Evolutionary conservation across 2,797 vertebrate genomes (phyloP).

Genomic region (Menidia menidia): DNA sequence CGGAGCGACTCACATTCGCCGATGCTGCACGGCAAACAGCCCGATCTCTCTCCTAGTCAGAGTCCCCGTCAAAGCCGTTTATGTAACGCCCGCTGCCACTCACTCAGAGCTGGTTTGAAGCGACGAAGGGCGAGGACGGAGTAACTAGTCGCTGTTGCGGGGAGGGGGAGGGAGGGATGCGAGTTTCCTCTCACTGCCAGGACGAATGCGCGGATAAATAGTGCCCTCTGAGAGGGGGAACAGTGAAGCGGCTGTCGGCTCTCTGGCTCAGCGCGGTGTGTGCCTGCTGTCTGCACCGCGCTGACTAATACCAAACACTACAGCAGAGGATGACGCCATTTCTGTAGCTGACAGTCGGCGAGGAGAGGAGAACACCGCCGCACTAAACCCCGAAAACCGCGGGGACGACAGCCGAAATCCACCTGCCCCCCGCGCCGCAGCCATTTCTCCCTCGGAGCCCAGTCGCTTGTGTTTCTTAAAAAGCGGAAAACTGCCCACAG

Average conservation of each 20-base stretch:
- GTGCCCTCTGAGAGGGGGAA: constrained; percentile 15
- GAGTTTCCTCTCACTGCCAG: constrained; percentile 9
- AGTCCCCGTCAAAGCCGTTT: constrained; percentile 62
- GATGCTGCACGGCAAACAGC: constrained; percentile 63
- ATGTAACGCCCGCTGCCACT: constrained; percentile 70
- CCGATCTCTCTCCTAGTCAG: constrained; percentile 61
- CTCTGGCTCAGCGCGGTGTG: constrained; percentile 55
- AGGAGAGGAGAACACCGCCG: constrained; percentile 54
- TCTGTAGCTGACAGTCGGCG: constrained; percentile 77
- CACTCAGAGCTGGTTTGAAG: constrained; percentile 40
- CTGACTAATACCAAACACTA: constrained; percentile 56
- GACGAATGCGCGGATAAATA: constrained; percentile 31
- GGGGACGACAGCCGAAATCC: constrained; percentile 38
- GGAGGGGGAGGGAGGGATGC: neutral
- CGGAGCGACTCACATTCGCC: constrained; percentile 39
- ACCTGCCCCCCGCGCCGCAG: constrained; percentile 38
- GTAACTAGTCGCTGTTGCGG: constrained; percentile 27
- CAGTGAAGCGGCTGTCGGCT: constrained; percentile 15
- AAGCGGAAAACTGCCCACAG: constrained; percentile 30
- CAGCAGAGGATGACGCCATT: constrained; percentile 87
- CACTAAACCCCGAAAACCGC: constrained; percentile 33
- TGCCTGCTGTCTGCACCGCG: constrained; percentile 63
- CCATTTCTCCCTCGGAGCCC: constrained; percentile 17
- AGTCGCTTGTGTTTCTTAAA: constrained; percentile 5
- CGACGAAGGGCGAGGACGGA: constrained; percentile 43